These are phyloP conservation scores for Delphinus delphis DNA, from an alignment of 2,113 vertebrate genomes.

Conservation along the genomic window DNA sequence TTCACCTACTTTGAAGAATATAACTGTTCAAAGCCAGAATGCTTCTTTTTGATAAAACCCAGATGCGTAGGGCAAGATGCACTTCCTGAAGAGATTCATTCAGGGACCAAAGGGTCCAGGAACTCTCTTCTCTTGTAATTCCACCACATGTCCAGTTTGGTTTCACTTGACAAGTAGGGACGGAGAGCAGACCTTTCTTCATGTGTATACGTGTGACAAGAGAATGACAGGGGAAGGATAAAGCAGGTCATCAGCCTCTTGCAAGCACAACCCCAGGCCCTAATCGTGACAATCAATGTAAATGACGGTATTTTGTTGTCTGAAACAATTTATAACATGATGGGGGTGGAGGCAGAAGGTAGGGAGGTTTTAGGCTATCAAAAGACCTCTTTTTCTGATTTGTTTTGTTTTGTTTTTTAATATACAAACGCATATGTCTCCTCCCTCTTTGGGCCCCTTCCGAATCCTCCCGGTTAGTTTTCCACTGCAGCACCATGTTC, in stretches of 20 bases:
- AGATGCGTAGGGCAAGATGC: neutral
- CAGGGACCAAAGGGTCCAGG: neutral
- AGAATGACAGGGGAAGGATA: neutral
- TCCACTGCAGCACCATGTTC: too few relatives aligned
- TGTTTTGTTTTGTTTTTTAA: neutral
- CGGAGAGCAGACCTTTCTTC: neutral
- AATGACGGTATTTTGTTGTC: neutral
- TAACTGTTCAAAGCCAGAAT: conserved; percentile 17
- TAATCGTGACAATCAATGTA: neutral
- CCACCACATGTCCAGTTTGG: neutral
- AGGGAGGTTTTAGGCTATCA: neutral
- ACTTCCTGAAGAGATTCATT: neutral
- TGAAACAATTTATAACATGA: neutral
- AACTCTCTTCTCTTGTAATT: neutral
- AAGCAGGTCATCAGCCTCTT: neutral
- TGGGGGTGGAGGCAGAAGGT: neutral
- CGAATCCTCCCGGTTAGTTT: too few relatives aligned
- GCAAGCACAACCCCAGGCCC: neutral
- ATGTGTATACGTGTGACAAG: neutral
- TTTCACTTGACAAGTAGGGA: neutral
- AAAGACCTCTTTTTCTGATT: neutral
- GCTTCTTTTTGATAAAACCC: conserved; percentile 51
- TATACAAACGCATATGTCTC: too few relatives aligned
- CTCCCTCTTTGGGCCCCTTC: too few relatives aligned
- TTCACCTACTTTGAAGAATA: conserved; percentile 42